Base-by-base conservation (phyloP, 2,888 invertebrate species). In the Pediacus dermestoides region DNA sequence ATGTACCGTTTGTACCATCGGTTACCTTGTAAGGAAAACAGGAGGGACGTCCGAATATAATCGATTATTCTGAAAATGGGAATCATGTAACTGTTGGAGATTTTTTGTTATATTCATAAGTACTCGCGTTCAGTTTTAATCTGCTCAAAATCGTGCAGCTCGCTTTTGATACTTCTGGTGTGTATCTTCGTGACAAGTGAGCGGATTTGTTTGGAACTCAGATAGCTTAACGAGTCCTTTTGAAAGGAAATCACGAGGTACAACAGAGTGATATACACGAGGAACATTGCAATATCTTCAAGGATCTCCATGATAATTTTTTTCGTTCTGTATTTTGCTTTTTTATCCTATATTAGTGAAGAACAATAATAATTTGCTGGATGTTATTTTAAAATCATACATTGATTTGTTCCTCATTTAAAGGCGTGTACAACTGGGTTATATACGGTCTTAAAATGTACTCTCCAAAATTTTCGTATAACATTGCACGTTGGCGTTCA, bases 1-100 rank as follows among this genome's bases (percentile, higher is more conserved):
- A 50, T 21, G 30, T 41, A 60, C 16, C 44, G 52, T 8, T 50
- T 57, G 31, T 63, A 63, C 60, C 60, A 64, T 10, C 44, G 43
- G 2, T 25, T 36, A 1, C 56, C 48, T 28, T 63, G 62, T 22
- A 57, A 27, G 4, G 51, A 42, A 2, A 42, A 44, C 10, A 61
- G 43, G 1, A 61, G 34, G 4, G 53, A 53, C 1, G 42, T 14
- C 11, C 43, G 30, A 10, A 58, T 22, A 33, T 55, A 60, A 3
- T 36, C 32, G 31, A 48, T 33, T 3, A 58, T 45, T 6, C 58
- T 60, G 33, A n/a, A 56, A 51, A 2, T 22, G 15, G 16, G 21
- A 21, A 16, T n/a, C 14, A 11, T n/a, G n/a, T n/a, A n/a, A n/a
- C n/a, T n/a, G n/a, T n/a, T n/a, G n/a, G n/a, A n/a, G n/a, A n/a